These are phyloP conservation scores for Paramormyrops kingsleyae DNA, from an alignment of 2,113 vertebrate species.

Conservation along the genomic window DNA sequence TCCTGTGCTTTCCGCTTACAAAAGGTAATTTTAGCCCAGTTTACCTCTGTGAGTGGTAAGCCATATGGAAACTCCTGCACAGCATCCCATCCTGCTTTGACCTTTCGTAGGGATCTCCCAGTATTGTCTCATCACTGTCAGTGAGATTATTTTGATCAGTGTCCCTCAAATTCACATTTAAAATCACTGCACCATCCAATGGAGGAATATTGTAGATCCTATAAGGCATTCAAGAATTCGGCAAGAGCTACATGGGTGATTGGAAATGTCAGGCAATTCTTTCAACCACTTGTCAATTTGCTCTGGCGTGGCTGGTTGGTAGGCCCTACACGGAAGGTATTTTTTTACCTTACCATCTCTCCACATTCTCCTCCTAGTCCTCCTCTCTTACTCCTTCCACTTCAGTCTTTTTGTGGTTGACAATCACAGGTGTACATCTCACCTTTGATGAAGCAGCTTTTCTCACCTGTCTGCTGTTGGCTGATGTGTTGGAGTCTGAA, in stretches of 20 bases:
- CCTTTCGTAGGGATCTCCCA: background rate
- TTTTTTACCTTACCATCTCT: background rate
- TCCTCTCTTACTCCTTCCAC: background rate
- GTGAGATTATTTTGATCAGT: background rate
- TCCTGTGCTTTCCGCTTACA: background rate
- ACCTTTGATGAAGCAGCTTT: background rate
- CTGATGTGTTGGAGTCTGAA: background rate
- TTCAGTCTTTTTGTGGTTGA: background rate
- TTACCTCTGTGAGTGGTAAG: background rate
- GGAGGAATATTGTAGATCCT: background rate
- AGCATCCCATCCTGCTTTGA: background rate
- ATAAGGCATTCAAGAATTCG: background rate
- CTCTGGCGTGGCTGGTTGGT: background rate
- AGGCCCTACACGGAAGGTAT: background rate
- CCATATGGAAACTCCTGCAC: background rate
- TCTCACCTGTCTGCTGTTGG: background rate
- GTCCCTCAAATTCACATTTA: background rate
- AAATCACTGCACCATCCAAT: background rate
- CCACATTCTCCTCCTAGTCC: background rate
- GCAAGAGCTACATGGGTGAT: background rate
- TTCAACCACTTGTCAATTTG: background rate
- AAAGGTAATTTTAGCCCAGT: background rate
- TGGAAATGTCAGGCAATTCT: background rate
- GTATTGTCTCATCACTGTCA: background rate
- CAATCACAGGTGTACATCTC: background rate